Conservation (phyloP, 2,888 invertebrate species). For the Chironomus riparius region DNA sequence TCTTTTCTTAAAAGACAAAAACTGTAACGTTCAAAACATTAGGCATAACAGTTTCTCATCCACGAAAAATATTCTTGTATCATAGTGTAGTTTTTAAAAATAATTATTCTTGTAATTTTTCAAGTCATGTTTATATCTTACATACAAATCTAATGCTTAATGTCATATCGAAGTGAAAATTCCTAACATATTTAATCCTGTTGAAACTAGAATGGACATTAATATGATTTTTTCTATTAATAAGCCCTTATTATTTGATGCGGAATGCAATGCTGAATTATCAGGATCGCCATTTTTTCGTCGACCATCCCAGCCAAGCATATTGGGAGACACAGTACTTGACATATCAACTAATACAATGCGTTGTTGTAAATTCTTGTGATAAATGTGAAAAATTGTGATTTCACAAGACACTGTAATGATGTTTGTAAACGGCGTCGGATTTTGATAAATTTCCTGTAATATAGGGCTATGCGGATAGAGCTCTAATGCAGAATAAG, state of each 20-base stretch:
- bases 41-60: too few relatives aligned
- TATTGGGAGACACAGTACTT: conserved; percentile 41
- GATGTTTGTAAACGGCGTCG: conserved; percentile 39
- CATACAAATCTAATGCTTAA: background rate
- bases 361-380: conserved; percentile 42
- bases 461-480: conserved; percentile 41
- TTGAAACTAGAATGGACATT: too few relatives aligned
- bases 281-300: conserved; percentile 40
- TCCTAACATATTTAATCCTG: background rate
- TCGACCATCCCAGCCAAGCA: conserved; percentile 41
- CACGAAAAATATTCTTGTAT: too few relatives aligned
- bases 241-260: background rate
- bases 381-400: conserved; percentile 41
- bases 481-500: conserved; percentile 41
- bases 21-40: too few relatives aligned
- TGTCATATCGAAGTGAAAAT: background rate
- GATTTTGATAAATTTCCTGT: conserved; percentile 40
- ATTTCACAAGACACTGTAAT: conserved; percentile 40
- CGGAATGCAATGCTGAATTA: conserved; percentile 41
- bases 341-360: conserved; percentile 38
- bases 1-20: too few relatives aligned
- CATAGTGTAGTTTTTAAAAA: too few relatives aligned
- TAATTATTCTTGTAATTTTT: too few relatives aligned
- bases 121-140: background rate
- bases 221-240: too few relatives aligned